Percentiles rank a stretch among this genome's conserved stretches.
Conservation (phyloP, 2,888 invertebrate species). For the Lottia gigantea region DNA sequence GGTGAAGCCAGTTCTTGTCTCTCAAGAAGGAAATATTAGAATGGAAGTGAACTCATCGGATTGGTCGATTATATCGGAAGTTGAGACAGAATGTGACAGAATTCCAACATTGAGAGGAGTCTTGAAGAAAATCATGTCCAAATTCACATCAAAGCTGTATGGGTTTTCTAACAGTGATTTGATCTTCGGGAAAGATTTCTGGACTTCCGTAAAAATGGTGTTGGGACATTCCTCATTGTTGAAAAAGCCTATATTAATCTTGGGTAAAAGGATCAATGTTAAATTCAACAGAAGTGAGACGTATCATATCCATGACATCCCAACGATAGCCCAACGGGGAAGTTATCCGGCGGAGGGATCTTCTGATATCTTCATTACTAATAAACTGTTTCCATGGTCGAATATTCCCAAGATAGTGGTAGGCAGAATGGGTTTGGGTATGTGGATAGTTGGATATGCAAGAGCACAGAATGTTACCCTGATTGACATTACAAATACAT, state of each 20-base stretch:
- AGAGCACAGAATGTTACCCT: not conserved
- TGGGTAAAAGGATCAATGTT: not conserved
- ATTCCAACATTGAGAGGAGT: not conserved
- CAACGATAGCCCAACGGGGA: not conserved
- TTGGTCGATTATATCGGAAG: not conserved
- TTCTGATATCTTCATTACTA: not conserved
- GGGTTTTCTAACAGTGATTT: not conserved
- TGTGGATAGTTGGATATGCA: not conserved
- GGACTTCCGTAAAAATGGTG: not conserved
- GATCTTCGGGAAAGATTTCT: not conserved
- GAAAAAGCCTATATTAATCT: not conserved
- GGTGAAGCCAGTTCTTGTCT: too few species aligned
- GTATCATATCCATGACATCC: not conserved
- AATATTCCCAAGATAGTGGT: not conserved
- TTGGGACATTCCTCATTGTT: not conserved
- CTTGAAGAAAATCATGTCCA: not conserved
- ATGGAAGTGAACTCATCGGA: not conserved
- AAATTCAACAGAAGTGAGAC: not conserved
- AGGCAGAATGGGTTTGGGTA: not conserved
- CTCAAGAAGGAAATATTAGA: too few species aligned
- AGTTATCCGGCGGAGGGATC: not conserved
- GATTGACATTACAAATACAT: slow-evolving; percentile 1
- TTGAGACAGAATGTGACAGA: not conserved
- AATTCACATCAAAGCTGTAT: not conserved
- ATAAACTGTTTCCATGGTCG: not conserved